phyloP scores from a whole-genome alignment of 2,797 vertebrate genomes.

The Aratinga solstitialis region DNA sequence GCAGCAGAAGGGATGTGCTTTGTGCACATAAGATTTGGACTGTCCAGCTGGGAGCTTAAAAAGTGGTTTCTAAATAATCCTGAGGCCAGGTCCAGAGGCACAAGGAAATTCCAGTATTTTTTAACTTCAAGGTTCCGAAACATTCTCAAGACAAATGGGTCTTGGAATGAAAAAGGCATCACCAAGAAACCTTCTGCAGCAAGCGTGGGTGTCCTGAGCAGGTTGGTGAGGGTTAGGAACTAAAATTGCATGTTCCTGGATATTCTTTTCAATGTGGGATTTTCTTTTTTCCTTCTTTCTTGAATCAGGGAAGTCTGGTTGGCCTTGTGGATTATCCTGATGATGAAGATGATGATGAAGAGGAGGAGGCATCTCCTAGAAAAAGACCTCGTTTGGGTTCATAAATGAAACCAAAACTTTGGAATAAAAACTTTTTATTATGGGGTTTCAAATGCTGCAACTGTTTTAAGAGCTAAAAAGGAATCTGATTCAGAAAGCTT shows the following conservation, averaged over 20 bases:
- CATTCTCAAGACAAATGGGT: neutral
- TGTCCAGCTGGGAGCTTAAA: neutral
- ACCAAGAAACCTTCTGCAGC: neutral
- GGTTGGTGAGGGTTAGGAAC: neutral
- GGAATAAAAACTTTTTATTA: slow-evolving; percentile 58
- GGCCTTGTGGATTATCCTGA: slow-evolving; percentile 98
- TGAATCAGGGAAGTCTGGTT: slow-evolving; percentile 87
- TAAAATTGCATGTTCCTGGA: neutral
- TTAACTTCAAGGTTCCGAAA: neutral
- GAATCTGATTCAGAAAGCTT: slow-evolving; percentile 79
- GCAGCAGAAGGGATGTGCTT: neutral
- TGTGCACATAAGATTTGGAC: fast-evolving
- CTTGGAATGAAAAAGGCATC: neutral
- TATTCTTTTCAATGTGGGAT: neutral
- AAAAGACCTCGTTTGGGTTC: slow-evolving; percentile 96
- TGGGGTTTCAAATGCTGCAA: slow-evolving; percentile 79
- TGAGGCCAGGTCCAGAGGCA: neutral
- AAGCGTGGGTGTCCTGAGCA: fast-evolving
- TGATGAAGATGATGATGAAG: slow-evolving; percentile 96
- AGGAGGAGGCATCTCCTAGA: slow-evolving; percentile 91
- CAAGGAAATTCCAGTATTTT: neutral
- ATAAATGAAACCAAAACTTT: slow-evolving; percentile 78
- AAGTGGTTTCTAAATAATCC: neutral
- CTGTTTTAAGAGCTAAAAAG: slow-evolving; percentile 79
- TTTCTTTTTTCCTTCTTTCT: neutral